Conservation (phyloP, 2,888 invertebrate species). For the Euspilapteryx auroguttella region DNA sequence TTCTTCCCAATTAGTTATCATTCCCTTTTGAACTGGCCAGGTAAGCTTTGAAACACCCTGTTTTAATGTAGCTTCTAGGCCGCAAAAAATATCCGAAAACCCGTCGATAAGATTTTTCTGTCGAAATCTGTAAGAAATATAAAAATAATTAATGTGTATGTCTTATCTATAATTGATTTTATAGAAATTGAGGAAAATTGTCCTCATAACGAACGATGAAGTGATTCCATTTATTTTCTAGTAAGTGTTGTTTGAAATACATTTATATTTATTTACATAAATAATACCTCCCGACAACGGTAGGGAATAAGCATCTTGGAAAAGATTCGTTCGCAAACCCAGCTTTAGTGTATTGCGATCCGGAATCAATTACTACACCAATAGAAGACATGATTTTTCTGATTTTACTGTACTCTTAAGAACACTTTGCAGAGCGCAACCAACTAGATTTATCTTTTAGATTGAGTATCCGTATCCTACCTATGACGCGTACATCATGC, state of each 20-base stretch:
- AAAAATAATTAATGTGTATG: conserved; percentile 10
- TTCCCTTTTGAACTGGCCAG: conserved; percentile 78
- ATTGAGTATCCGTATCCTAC: too few relatives aligned
- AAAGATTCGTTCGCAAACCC: conserved; percentile 91
- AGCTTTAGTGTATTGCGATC: conserved; percentile 89
- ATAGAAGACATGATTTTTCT: too few relatives aligned
- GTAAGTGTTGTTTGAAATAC: too few relatives aligned
- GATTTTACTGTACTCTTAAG: too few relatives aligned
- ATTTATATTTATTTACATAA: too few relatives aligned
- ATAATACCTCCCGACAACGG: conserved; percentile 85
- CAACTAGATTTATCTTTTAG: too few relatives aligned
- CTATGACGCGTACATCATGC: too few relatives aligned
- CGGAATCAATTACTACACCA: conserved; percentile 85
- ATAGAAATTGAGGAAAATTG: too few relatives aligned
- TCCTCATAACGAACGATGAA: too few relatives aligned
- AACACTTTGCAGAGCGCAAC: too few relatives aligned
- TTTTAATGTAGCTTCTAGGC: conserved; percentile 62
- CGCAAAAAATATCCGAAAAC: conserved; percentile 51
- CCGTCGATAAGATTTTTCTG: conserved; percentile 20
- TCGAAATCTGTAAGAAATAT: conserved; percentile 42
- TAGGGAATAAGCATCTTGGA: conserved; percentile 87
- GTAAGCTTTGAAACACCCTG: conserved; percentile 54
- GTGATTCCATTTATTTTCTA: too few relatives aligned
- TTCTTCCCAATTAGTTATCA: conserved; percentile 82
- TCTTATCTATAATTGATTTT: too few relatives aligned